A percentile compares a stretch with the other conserved stretches of the same genome.
phyloP scores from a whole-genome alignment of 2,113 vertebrate genomes.

The Empidonax traillii region DNA sequence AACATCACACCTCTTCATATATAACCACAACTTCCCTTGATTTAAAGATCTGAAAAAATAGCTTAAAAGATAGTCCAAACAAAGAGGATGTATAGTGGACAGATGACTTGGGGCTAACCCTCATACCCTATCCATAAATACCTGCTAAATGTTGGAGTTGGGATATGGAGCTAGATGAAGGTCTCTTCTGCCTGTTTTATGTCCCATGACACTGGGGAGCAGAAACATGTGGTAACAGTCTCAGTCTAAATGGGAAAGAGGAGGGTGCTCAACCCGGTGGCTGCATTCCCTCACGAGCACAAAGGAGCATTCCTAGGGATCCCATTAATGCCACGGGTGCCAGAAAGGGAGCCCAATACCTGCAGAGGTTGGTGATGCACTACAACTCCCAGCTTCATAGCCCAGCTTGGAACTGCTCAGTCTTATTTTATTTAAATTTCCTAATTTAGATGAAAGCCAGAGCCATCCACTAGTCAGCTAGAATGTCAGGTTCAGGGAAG shows the following conservation, averaged over 20 bases:
- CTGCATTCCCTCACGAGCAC: background rate
- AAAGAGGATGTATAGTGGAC: background rate
- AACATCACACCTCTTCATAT: background rate
- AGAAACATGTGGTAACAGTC: background rate
- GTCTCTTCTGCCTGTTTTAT: background rate
- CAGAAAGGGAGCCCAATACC: background rate
- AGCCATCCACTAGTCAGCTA: background rate
- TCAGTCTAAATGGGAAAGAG: background rate
- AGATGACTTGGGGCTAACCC: background rate
- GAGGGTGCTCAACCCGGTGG: background rate
- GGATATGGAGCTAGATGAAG: background rate
- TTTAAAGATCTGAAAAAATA: background rate
- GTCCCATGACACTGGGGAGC: background rate
- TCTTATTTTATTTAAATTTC: background rate
- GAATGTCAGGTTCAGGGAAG: background rate
- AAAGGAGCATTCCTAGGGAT: background rate
- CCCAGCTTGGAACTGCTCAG: background rate
- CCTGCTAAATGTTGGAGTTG: background rate
- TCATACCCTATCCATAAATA: background rate
- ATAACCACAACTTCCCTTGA: background rate
- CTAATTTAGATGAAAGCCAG: background rate
- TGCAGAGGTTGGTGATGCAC: background rate
- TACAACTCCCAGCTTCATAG: background rate
- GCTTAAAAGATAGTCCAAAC: background rate
- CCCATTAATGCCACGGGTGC: rapidly evolving